Base-by-base conservation (phyloP, 2,797 vertebrate genomes). In the Chiloscyllium punctatum region DNA sequence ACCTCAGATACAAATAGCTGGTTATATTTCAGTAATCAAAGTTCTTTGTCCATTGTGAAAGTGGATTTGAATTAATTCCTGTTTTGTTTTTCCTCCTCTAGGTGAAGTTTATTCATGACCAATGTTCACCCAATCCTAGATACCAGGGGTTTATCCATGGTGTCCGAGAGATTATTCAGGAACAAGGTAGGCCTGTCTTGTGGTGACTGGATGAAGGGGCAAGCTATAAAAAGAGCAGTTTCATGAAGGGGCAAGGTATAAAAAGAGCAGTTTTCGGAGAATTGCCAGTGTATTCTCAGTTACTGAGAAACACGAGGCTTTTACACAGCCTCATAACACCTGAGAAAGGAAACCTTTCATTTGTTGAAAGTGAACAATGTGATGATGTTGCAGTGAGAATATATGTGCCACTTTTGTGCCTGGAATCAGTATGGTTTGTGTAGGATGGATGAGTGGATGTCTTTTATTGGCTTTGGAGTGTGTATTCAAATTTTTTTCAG, bases 21-120 rank as follows among this genome's bases (percentile, higher is more conserved):
- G 11, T 48, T 48, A 48, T 48, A 48, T 0, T 48, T 48, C 42
- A 48, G 42, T 77, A 2, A 77, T 8, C 33, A 1, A 16, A 15
- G 33, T 84, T 42, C 82, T 48, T 48, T 9, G 0, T 48, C 82
- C 18, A 66, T 18, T 37, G 88, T 37, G n/a, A 21, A 57, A 88
- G 27, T 57, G 27, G 27, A 62, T 57, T 90, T n/a, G 51, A 79
- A 33, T 33, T 79, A 33, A n/a, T 82, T 23, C 8, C 6, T 6
- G 8, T 66, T 66, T 9, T 37, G 53, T 6, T 66, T 66, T 33
- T 21, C 11, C 13, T 27, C 48, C 53, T 88, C 1, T 98, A 98
- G 98, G 98, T 98, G 94, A 98, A 98, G 97, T 96, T 98, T 96
- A 98, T 98, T 96, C 98, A 98, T 72, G 98, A 98, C 97, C 98